Percentiles rank a stretch among this genome's conserved stretches.
These are phyloP conservation scores for Parus major DNA, from an alignment of 2,113 vertebrate species.

Conservation along the genomic window DNA sequence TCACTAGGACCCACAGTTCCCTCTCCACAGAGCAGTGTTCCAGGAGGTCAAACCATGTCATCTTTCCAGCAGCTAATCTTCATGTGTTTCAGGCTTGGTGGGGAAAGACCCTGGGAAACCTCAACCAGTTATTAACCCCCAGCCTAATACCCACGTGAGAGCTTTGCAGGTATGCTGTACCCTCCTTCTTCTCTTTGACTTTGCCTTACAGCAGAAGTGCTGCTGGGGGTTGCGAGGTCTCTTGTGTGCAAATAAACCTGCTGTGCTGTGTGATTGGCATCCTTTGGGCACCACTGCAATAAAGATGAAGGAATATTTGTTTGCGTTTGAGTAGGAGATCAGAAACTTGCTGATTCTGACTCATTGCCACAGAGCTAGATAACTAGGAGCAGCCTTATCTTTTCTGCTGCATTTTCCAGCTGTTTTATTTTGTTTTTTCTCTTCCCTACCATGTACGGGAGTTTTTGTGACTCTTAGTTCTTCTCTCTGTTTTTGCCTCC, in stretches of 20 bases:
- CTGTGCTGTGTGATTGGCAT: background rate
- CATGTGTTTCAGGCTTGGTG: background rate
- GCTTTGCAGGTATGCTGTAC: background rate
- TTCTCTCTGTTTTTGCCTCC: background rate
- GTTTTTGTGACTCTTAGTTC: background rate
- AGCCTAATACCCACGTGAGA: background rate
- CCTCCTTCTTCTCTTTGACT: background rate
- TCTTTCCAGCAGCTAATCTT: background rate
- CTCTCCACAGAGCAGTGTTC: background rate
- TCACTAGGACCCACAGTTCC: background rate
- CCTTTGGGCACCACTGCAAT: background rate
- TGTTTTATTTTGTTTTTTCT: background rate
- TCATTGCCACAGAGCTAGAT: background rate
- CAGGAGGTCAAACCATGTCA: background rate
- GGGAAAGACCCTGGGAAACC: background rate
- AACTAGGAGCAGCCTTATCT: slow-evolving; percentile 36
- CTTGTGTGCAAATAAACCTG: background rate
- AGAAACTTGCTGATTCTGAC: slow-evolving; percentile 30
- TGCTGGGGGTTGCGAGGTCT: background rate
- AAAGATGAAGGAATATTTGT: slow-evolving; percentile 31
- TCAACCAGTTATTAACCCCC: background rate
- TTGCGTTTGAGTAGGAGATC: slow-evolving; percentile 48
- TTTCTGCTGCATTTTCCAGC: background rate
- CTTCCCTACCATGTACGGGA: background rate
- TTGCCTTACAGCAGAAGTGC: background rate